These are phyloP conservation scores for Leucosticte australis DNA, from an alignment of 2,113 vertebrate species.

Conservation along the genomic window DNA sequence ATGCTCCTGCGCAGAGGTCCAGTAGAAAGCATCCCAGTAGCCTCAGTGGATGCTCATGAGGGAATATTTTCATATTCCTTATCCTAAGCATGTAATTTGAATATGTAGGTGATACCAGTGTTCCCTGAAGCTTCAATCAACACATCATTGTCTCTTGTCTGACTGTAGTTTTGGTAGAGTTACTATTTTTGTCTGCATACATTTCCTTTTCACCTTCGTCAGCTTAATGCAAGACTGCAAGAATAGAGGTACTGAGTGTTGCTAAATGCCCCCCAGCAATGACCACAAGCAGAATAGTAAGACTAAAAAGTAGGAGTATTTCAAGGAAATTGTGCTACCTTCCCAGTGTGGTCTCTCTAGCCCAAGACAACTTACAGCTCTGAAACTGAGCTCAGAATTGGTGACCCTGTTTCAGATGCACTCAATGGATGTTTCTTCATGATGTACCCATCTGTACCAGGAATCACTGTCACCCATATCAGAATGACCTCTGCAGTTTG, in stretches of 20 bases:
- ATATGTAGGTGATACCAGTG: background rate
- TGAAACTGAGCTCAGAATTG: background rate
- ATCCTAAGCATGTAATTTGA: background rate
- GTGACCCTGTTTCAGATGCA: background rate
- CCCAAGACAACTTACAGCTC: background rate
- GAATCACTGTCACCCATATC: background rate
- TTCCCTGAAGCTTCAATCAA: background rate
- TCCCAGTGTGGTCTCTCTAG: background rate
- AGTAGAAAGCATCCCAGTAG: background rate
- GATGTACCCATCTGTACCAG: background rate
- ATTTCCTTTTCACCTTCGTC: background rate
- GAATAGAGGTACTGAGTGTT: background rate
- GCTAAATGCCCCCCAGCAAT: background rate
- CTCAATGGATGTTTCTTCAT: background rate
- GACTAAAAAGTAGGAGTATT: background rate
- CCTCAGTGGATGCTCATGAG: background rate
- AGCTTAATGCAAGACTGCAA: background rate
- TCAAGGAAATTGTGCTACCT: background rate
- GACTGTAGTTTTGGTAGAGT: background rate
- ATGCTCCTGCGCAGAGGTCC: background rate
- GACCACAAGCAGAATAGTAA: background rate
- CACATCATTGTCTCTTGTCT: background rate
- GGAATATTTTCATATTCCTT: background rate
- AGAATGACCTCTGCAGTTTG: background rate
- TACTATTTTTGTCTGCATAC: background rate